Evolutionary conservation across 2,888 invertebrate genomes (phyloP), one percentile per base, ranked within the genome.

Genomic region (Argyra leucocephala): DNA sequence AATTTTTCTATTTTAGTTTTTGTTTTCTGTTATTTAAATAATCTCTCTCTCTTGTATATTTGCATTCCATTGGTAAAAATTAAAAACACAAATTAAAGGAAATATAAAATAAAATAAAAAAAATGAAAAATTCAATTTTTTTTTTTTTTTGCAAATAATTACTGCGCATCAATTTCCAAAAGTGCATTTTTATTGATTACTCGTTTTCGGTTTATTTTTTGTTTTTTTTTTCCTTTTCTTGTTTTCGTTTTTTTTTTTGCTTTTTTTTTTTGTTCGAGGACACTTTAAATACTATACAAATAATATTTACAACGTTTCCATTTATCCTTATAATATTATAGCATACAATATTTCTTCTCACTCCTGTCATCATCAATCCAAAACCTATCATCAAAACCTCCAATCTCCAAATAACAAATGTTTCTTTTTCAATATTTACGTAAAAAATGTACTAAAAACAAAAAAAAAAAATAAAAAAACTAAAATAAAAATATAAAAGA

Each of bases 131-230:
- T 48, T 18, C 37, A 15, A 37, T 48, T 48, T 48, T 31, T 48
- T 48, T 48, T 48, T 48, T 48, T 48, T 48, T 48, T 48, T 48
- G 48, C 15, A 48, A 48, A 48, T 48, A 48, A 48, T 48, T 48
- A 48, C 48, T 48, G 48, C 48, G 48, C 48, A 48, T 48, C 48
- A 48, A 48, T 48, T 48, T 48, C 48, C 48, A 48, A 48, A 48
- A 48, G 48, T 48, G 48, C 48, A 48, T 48, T 48, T 48, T 48
- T 48, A 48, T 48, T 48, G 48, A 48, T 48, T 48, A 48, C 48
- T 48, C 18, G 12, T 48, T 48, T 48, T 48, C 5, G 18, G 18
- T 48, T 37, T 37, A 9, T 37, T n/a, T n/a, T n/a, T n/a, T n/a
- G n/a, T n/a, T n/a, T n/a, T n/a, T n/a, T n/a, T n/a, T 31, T 31